phyloP scores from a whole-genome alignment of 2,113 vertebrate species.

The Chaenocephalus aceratus region DNA sequence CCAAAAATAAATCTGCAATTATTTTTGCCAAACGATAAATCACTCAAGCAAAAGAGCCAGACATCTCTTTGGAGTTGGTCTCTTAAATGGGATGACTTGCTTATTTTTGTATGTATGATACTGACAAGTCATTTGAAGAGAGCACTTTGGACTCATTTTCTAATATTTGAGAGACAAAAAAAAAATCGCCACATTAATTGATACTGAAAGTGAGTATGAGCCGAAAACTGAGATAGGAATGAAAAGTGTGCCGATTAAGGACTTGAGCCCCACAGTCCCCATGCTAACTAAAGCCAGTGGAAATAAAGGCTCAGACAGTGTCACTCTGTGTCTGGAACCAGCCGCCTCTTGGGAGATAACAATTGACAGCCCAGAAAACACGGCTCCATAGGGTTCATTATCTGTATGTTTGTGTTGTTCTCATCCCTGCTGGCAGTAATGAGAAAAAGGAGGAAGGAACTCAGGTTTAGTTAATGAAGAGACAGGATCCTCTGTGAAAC shows the following conservation, averaged over 20 bases:
- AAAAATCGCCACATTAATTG: not conserved
- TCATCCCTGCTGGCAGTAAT: conserved; percentile 30
- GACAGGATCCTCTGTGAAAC: conserved; percentile 27
- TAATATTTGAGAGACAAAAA: not conserved
- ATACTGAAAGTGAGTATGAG: not conserved
- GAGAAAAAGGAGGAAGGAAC: conserved; percentile 28
- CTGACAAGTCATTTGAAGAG: not conserved
- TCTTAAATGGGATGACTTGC: not conserved
- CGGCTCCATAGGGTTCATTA: conserved; percentile 55
- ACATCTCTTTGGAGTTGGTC: not conserved
- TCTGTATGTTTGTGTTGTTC: conserved; percentile 49
- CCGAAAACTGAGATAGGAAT: not conserved
- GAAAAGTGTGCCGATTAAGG: not conserved
- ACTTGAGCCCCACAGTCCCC: conserved; percentile 16
- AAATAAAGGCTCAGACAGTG: conserved; percentile 58
- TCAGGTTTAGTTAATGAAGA: conserved; percentile 56
- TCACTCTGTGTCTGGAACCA: conserved; percentile 65
- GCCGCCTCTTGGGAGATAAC: conserved; percentile 56
- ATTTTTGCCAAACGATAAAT: not conserved
- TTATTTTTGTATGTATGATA: not conserved
- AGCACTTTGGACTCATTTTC: not conserved
- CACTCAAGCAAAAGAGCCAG: not conserved
- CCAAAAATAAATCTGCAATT: not conserved
- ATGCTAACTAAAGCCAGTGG: conserved; percentile 46
- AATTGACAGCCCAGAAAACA: conserved; percentile 56